Conservation (phyloP, 2,888 invertebrate species). For the Hypomecis punctinalis region DNA sequence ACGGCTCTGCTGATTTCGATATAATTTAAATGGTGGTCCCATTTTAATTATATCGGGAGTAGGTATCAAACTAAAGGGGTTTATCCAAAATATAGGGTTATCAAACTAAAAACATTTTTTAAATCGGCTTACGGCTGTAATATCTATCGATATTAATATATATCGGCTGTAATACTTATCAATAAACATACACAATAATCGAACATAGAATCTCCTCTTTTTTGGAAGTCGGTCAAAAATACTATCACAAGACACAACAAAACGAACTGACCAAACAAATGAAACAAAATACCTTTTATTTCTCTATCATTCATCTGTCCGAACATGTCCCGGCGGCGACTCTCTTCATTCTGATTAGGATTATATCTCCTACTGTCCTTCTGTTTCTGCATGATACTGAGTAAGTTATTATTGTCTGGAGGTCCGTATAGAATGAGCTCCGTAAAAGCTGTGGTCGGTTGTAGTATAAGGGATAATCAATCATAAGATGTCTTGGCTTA, state of each 20-base stretch:
- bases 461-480: constrained; percentile 78
- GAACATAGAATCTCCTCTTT: too few species aligned
- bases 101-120: too few species aligned
- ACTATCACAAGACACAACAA: background rate
- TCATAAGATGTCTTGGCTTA: constrained; percentile 56
- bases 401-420: constrained; percentile 19
- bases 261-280: constrained; percentile 1
- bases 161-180: too few species aligned
- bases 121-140: too few species aligned
- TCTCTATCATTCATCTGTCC: constrained; percentile 53
- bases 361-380: constrained; percentile 61
- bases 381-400: constrained; percentile 29
- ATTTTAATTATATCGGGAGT: too few species aligned
- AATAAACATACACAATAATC: too few species aligned
- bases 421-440: constrained; percentile 48
- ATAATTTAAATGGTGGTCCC: too few species aligned
- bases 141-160: too few species aligned
- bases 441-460: constrained; percentile 60
- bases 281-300: constrained; percentile 47
- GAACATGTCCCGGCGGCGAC: constrained; percentile 56
- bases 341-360: constrained; percentile 58
- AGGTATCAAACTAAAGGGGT: too few species aligned
- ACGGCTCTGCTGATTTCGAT: too few species aligned
- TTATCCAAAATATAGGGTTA: too few species aligned
- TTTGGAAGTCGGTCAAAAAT: too few species aligned